phyloP scores from a whole-genome alignment of 2,888 invertebrate species.

The Spilosoma lubricipeda region DNA sequence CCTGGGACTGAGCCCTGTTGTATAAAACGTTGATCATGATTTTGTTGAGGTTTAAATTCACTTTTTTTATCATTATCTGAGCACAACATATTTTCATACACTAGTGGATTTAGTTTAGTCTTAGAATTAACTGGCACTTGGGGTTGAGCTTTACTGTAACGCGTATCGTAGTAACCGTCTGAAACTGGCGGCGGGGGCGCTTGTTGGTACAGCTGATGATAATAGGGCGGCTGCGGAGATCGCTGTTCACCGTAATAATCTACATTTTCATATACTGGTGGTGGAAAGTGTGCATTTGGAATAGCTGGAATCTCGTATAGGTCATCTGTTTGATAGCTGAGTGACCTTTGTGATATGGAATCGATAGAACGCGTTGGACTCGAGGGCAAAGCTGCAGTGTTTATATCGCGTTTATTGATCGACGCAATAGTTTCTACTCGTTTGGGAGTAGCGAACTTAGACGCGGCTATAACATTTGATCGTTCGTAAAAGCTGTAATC shows the following conservation, averaged over 20 bases:
- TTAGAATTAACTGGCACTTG: conserved; percentile 89
- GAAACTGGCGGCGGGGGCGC: conserved; percentile 76
- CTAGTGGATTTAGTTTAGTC: conserved; percentile 73
- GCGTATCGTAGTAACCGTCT: conserved; percentile 84
- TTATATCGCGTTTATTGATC: conserved; percentile 77
- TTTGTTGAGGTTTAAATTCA: conserved; percentile 72
- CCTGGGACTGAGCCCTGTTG: conserved; percentile 79
- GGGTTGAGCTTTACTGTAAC: conserved; percentile 92
- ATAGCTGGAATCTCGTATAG: conserved; percentile 80
- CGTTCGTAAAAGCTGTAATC: conserved; percentile 88
- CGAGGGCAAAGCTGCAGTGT: conserved; percentile 73
- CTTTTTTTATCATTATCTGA: conserved; percentile 77
- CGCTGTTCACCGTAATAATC: conserved; percentile 90
- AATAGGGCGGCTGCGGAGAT: conserved; percentile 87
- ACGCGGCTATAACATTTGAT: conserved; percentile 91
- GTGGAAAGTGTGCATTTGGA: conserved; percentile 74
- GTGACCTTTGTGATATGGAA: conserved; percentile 87
- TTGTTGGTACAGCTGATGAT: conserved; percentile 85
- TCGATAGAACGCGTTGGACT: conserved; percentile 88
- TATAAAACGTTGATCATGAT: conserved; percentile 73
- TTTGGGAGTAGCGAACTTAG: conserved; percentile 92
- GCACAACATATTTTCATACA: conserved; percentile 84
- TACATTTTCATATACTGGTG: conserved; percentile 92
- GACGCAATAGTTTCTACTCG: conserved; percentile 88
- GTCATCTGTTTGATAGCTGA: conserved; percentile 80